phyloP scores from a whole-genome alignment of 2,113 vertebrate genomes.

The Nanger granti region DNA sequence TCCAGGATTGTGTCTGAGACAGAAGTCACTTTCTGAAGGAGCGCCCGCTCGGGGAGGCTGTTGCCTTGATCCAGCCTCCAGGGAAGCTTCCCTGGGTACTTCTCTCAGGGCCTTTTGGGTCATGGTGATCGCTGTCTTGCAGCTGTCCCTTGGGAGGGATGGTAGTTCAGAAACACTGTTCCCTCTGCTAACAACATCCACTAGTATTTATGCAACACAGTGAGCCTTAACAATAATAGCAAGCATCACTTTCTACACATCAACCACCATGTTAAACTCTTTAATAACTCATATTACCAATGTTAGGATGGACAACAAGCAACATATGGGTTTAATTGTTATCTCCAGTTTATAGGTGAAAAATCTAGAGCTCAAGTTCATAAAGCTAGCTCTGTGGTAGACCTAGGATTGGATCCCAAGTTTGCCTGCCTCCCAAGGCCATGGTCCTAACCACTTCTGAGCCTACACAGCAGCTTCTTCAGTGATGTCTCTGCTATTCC shows the following conservation, averaged over 20 bases:
- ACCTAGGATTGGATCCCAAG: background rate
- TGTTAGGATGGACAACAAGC: background rate
- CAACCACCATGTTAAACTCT: background rate
- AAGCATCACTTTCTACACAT: background rate
- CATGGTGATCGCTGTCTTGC: background rate
- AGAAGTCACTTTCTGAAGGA: background rate
- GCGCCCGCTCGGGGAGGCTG: background rate
- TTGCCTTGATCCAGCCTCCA: background rate
- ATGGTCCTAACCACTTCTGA: background rate
- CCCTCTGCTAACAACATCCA: background rate
- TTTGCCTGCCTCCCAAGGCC: background rate
- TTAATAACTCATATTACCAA: background rate
- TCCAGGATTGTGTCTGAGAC: background rate
- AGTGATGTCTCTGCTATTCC: background rate
- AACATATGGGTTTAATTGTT: background rate
- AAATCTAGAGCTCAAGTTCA: background rate
- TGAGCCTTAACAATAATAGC: background rate
- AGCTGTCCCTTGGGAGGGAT: background rate
- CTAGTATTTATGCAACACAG: background rate
- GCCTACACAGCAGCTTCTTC: background rate
- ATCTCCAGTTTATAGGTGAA: background rate
- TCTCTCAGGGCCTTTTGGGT: background rate
- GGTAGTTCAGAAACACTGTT: background rate
- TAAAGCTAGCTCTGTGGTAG: background rate
- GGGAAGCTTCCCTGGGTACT: background rate